These are phyloP conservation scores for Poecilia latipinna DNA, from an alignment of 2,113 vertebrate species.

Conservation along the genomic window DNA sequence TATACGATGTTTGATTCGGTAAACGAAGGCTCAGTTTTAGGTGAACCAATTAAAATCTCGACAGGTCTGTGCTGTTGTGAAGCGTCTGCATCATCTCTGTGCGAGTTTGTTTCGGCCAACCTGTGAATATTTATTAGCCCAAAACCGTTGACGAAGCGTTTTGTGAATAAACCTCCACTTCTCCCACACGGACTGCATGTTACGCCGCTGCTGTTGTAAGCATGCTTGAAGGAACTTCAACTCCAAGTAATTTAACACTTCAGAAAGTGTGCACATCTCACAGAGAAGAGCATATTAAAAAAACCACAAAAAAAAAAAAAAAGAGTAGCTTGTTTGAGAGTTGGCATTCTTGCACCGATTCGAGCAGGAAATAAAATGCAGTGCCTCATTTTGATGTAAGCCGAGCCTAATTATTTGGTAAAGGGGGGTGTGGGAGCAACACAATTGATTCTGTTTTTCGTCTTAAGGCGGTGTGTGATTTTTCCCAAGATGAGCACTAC, in stretches of 20 bases:
- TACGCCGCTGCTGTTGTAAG: slow-evolving; percentile 33
- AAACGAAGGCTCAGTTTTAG: not conserved
- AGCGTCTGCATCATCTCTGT: slow-evolving; percentile 42
- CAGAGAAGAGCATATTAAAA: slow-evolving; percentile 25
- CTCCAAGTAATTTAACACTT: slow-evolving; percentile 63
- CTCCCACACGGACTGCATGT: slow-evolving; percentile 29
- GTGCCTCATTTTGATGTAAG: slow-evolving; percentile 60
- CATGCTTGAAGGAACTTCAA: slow-evolving; percentile 51
- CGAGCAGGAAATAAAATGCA: slow-evolving; percentile 33
- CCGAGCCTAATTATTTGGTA: slow-evolving; percentile 67
- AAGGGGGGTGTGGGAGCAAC: slow-evolving; percentile 27
- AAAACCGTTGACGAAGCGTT: slow-evolving; percentile 65
- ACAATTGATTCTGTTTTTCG: slow-evolving; percentile 67
- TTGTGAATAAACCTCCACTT: slow-evolving; percentile 45
- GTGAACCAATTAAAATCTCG: not conserved
- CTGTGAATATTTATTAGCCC: slow-evolving; percentile 56
- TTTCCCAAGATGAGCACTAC: slow-evolving; percentile 75
- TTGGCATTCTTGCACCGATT: slow-evolving; percentile 27
- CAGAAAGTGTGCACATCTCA: slow-evolving; percentile 43
- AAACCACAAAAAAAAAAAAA: not conserved
- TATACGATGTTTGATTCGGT: not conserved
- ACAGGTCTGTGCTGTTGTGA: slow-evolving; percentile 22
- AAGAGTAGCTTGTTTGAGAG: not conserved
- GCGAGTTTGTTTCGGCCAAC: slow-evolving; percentile 37
- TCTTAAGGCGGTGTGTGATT: slow-evolving; percentile 69